Percentiles rank a stretch among this genome's conserved stretches.
Conservation (phyloP, 2,797 vertebrate species). For the Toxotes lorentzi region DNA sequence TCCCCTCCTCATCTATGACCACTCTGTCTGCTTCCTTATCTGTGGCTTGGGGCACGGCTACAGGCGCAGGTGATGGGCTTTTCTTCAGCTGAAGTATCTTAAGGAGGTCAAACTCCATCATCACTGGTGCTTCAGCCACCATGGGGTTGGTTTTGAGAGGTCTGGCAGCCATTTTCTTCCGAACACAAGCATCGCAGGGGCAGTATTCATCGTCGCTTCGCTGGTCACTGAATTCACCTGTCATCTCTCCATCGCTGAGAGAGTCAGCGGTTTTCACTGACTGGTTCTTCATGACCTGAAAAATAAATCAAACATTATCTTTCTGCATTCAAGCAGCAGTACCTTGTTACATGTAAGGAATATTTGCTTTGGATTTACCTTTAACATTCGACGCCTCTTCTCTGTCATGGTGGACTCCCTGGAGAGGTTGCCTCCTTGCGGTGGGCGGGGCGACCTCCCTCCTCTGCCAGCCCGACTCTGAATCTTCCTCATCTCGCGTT, state of each 20-base stretch:
- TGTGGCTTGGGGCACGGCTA: fast-evolving
- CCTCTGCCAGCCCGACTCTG: conserved; percentile 70
- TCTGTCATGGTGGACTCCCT: conserved; percentile 84
- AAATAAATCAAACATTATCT: conserved; percentile 18
- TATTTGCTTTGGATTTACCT: conserved; percentile 58
- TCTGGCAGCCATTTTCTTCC: conserved; percentile 83
- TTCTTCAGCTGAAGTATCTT: conserved; percentile 90
- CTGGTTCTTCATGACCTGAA: conserved; percentile 85
- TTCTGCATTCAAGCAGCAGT: neutral
- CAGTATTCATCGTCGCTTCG: conserved; percentile 88
- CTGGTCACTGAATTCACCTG: conserved; percentile 78
- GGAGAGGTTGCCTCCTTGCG: conserved; percentile 52
- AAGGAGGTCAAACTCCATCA: conserved; percentile 91
- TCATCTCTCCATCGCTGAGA: conserved; percentile 73
- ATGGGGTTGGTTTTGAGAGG: conserved; percentile 50
- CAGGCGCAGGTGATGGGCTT: conserved; percentile 32
- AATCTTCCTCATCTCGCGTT: conserved; percentile 89
- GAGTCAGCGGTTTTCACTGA: conserved; percentile 79
- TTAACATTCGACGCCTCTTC: conserved; percentile 85
- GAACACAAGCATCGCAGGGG: conserved; percentile 90
- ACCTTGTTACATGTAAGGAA: neutral
- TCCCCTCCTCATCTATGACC: conserved; percentile 43
- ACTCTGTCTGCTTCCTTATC: neutral
- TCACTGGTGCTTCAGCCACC: conserved; percentile 79
- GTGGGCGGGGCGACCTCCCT: conserved; percentile 68